phyloP scores from a whole-genome alignment of 2,797 vertebrate species.

The Emydoidea blandingii region DNA sequence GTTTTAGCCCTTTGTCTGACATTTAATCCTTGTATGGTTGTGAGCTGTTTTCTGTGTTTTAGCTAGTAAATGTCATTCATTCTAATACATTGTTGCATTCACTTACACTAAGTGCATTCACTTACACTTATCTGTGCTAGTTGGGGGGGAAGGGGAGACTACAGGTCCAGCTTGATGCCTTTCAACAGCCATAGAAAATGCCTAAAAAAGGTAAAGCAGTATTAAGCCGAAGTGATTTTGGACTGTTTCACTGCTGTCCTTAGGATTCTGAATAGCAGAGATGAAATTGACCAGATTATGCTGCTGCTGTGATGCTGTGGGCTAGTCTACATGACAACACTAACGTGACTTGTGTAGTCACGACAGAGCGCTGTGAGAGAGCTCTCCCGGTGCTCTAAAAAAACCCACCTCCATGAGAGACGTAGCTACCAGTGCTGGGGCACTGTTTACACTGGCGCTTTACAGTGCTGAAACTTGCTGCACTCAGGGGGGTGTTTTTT shows the following conservation, averaged over 20 bases:
- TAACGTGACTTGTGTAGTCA: too few species aligned
- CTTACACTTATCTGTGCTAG: conserved; percentile 42
- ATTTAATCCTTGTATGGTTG: conserved; percentile 70
- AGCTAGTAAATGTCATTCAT: conserved; percentile 81
- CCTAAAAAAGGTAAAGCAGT: background rate
- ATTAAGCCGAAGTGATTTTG: background rate
- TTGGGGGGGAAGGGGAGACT: conserved; percentile 8
- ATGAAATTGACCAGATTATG: background rate
- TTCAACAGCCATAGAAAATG: conserved; percentile 38
- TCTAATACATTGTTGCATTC: conserved; percentile 75
- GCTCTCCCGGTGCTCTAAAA: too few species aligned
- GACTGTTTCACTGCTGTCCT: background rate
- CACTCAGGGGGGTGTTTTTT: too few species aligned
- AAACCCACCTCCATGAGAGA: too few species aligned
- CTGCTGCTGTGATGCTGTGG: background rate
- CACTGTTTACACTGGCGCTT: too few species aligned
- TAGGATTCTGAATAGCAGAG: background rate
- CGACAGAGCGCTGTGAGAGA: too few species aligned
- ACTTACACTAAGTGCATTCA: conserved; percentile 74
- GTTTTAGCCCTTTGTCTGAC: conserved; percentile 61
- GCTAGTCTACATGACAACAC: too few species aligned
- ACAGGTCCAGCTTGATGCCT: conserved; percentile 51
- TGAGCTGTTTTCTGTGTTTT: conserved; percentile 67
- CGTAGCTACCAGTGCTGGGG: too few species aligned
- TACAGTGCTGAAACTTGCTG: too few species aligned